A percentile compares a stretch with the other conserved stretches of the same genome.
These are phyloP conservation scores for Anthopleura xanthogrammica DNA, from an alignment of 92 coral and sea anemone species.

Conservation along the genomic window DNA sequence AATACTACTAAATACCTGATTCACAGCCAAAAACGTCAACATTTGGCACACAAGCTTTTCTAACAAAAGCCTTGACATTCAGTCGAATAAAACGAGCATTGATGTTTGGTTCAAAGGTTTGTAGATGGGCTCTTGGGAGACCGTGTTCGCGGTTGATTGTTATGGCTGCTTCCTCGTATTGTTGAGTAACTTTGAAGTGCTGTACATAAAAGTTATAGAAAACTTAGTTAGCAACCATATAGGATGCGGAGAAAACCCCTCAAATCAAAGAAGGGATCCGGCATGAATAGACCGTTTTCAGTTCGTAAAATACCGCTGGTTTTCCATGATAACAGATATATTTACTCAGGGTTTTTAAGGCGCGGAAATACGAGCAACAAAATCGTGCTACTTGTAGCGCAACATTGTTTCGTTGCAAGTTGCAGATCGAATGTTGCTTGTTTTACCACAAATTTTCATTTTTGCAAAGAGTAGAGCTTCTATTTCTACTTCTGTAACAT, in stretches of 20 bases:
- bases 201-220: background rate
- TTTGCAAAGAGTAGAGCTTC: too few species aligned
- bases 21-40: slow-evolving; percentile 73
- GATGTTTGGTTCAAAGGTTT: slow-evolving; percentile 70
- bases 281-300: too few species aligned
- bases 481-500: too few species aligned
- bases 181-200: slow-evolving; percentile 38
- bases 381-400: too few species aligned
- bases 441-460: too few species aligned
- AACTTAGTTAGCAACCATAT: background rate
- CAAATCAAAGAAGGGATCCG: background rate
- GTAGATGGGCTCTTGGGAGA: slow-evolving; percentile 61
- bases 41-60: slow-evolving; percentile 36
- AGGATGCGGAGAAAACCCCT: background rate
- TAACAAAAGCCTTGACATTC: slow-evolving; percentile 47
- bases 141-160: slow-evolving; percentile 2
- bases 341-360: too few species aligned
- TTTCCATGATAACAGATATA: too few species aligned
- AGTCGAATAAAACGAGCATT: slow-evolving; percentile 73
- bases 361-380: too few species aligned
- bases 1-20: slow-evolving; percentile 36
- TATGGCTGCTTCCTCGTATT: slow-evolving; percentile 14
- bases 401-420: too few species aligned
- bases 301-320: too few species aligned
- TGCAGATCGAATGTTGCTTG: too few species aligned